Conservation (phyloP, 2,888 invertebrate species). For the Drosophila tanythrix region DNA sequence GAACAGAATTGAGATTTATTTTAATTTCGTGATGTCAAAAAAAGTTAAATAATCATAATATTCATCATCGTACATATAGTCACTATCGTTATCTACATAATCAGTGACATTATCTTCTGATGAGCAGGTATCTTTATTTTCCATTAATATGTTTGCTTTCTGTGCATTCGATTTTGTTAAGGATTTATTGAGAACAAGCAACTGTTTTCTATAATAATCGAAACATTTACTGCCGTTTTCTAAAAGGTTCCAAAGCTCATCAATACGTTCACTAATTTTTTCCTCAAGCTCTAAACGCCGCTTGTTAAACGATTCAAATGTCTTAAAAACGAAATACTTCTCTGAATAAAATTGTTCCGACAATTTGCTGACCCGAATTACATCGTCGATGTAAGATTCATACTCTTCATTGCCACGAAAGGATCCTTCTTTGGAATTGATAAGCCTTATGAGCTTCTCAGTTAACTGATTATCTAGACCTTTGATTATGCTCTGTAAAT, state of each 20-base stretch:
- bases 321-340: neutral
- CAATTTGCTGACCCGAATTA: neutral
- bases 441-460: neutral
- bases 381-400: neutral
- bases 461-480: neutral
- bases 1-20: neutral
- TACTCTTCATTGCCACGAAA: constrained; percentile 6
- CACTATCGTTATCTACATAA: neutral
- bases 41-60: neutral
- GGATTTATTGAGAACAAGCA: neutral
- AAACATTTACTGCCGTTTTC: neutral
- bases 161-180: neutral
- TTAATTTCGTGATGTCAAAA: neutral
- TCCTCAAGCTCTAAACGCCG: constrained; percentile 10
- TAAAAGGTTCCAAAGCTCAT: neutral
- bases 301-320: constrained; percentile 12
- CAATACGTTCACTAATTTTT: neutral
- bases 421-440: neutral
- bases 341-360: rapidly evolving
- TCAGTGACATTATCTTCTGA: neutral
- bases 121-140: neutral
- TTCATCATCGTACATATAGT: neutral
- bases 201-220: constrained; percentile 4
- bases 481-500: neutral
- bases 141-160: neutral